A percentile compares a stretch with the other conserved stretches of the same genome.
These are phyloP conservation scores for Gibbula magus DNA, from an alignment of 2,888 invertebrate species.

Conservation along the genomic window DNA sequence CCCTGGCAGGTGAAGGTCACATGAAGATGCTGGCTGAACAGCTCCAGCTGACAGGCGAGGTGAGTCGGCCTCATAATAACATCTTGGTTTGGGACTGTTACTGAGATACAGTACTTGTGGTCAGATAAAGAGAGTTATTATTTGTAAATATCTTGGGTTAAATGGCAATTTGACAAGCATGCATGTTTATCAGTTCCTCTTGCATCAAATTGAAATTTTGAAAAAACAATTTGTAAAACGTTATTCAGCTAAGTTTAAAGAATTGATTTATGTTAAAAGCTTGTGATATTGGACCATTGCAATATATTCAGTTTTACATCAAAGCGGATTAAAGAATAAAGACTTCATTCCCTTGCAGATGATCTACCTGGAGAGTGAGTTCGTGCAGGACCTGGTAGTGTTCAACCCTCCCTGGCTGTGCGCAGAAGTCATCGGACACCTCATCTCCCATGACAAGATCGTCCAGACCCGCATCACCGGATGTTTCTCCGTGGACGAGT, in stretches of 20 bases:
- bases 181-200: not conserved
- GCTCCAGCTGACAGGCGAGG: conserved; percentile 82
- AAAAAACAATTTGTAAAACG: no score
- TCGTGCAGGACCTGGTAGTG: conserved; percentile 80
- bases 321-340: no score
- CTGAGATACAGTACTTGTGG: not conserved
- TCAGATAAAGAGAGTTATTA: not conserved
- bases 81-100: not conserved
- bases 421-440: conserved; percentile 81
- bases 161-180: not conserved
- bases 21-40: conserved; percentile 81
- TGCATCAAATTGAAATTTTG: no score
- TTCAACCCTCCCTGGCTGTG: conserved; percentile 83
- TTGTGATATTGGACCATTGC: no score
- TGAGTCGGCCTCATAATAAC: conserved; percentile 57
- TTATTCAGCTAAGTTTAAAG: no score
- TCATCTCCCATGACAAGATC: conserved; percentile 78
- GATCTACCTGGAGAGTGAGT: conserved; percentile 79
- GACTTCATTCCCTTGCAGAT: conserved; percentile 74
- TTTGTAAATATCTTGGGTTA: not conserved
- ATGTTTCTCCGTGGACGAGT: conserved; percentile 84
- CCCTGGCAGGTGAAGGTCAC: conserved; percentile 81
- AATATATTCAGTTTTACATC: no score
- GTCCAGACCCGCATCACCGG: conserved; percentile 77
- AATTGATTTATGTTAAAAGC: no score